Evolutionary conservation across 1,140 invertebrate species (phyloP).

Genomic region (Paraescarpia echinospica): DNA sequence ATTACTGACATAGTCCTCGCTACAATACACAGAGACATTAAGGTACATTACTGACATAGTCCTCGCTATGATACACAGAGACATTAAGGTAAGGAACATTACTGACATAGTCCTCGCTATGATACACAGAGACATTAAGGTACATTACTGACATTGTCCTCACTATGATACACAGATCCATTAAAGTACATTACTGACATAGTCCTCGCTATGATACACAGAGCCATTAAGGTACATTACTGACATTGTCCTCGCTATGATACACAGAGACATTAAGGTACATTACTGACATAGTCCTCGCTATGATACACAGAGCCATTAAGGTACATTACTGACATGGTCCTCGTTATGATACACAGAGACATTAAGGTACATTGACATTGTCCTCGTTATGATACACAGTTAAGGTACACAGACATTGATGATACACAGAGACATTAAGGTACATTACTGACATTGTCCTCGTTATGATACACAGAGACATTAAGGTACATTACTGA

Average conservation of each 20-base stretch:
- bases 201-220: slow-evolving; percentile 78
- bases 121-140: neutral
- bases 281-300: neutral
- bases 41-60: neutral
- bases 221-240: slow-evolving; percentile 38
- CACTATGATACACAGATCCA: slow-evolving; percentile 23
- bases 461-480: slow-evolving; percentile 72
- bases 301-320: slow-evolving; percentile 28
- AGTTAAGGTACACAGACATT: neutral
- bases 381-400: neutral
- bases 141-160: slow-evolving; percentile 7
- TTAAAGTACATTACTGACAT: slow-evolving; percentile 81
- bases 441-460: slow-evolving; percentile 88
- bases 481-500: slow-evolving; percentile 37
- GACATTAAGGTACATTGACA: slow-evolving; percentile 36
- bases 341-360: too few relatives aligned
- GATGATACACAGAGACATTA: slow-evolving; percentile 28
- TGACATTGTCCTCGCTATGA: neutral
- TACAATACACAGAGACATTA: slow-evolving; percentile 1
- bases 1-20: slow-evolving; percentile 3
- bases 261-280: slow-evolving; percentile 8
- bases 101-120: neutral
- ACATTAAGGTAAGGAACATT: slow-evolving; percentile 40
- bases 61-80: slow-evolving; percentile 20
- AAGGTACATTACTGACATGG: slow-evolving; percentile 35